phyloP scores from a whole-genome alignment of 1,140 invertebrate species.

The Agrypnia vestita region DNA sequence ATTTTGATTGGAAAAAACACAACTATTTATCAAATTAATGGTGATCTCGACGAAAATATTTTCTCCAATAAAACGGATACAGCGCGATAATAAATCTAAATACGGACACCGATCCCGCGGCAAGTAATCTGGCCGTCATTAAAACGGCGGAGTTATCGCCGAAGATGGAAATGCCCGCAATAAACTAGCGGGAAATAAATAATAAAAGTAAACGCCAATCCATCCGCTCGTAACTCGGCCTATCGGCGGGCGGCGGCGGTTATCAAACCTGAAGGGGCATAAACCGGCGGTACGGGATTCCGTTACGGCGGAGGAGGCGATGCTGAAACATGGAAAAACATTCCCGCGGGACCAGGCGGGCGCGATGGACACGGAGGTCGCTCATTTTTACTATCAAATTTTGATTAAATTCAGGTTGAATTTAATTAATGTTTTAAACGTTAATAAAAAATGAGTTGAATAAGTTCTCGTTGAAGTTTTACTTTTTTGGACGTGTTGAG shows the following conservation, averaged over 20 bases:
- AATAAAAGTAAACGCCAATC: conserved; percentile 52
- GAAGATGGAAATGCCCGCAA: conserved; percentile 38
- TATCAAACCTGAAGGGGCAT: conserved; percentile 52
- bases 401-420: too few relatives aligned
- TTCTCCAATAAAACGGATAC: too few relatives aligned
- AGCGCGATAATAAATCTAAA: conserved; percentile 7
- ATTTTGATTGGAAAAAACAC: too few relatives aligned
- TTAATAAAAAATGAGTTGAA: too few relatives aligned
- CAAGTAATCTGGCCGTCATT: conserved; percentile 12
- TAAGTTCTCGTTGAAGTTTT: too few relatives aligned
- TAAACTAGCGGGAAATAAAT: conserved; percentile 52
- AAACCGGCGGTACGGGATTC: conserved; percentile 41
- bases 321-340: conserved; percentile 39
- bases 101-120: conserved; percentile 15
- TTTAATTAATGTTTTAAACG: too few relatives aligned
- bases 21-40: too few relatives aligned
- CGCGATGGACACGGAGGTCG: neutral
- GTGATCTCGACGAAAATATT: too few relatives aligned
- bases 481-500: too few relatives aligned
- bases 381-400: too few relatives aligned
- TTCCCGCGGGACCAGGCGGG: neutral
- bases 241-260: conserved; percentile 49
- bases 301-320: neutral
- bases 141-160: conserved; percentile 37
- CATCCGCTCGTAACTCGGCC: conserved; percentile 53